Conservation (phyloP, 2,888 invertebrate species). For the Alcis repandata region DNA sequence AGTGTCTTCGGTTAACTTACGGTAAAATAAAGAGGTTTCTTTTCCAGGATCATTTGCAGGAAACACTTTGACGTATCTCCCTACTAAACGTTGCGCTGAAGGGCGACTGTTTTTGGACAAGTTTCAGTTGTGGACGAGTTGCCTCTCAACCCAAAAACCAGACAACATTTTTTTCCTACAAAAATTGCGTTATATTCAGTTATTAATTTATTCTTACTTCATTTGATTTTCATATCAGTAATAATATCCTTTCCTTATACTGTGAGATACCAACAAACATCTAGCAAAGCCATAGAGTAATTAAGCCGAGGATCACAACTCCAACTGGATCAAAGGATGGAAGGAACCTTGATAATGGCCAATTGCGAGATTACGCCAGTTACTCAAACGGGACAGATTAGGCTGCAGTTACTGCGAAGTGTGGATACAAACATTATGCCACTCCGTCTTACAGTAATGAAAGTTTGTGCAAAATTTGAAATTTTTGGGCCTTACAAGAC, state of each 20-base stretch:
- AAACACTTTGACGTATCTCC: no score
- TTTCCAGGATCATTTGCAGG: no score
- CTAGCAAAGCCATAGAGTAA: conserved; percentile 14
- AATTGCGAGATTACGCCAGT: conserved; percentile 58
- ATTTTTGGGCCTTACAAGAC: no score
- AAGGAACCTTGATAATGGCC: conserved; percentile 56
- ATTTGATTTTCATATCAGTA: conserved; percentile 3
- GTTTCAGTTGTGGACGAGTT: no score
- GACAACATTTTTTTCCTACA: no score
- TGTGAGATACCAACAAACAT: conserved; percentile 14
- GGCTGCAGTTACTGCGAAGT: conserved; percentile 12
- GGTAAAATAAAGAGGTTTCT: no score
- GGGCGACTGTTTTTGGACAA: no score
- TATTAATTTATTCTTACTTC: not conserved
- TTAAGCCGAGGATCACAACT: conserved; percentile 25
- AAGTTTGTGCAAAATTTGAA: not conserved
- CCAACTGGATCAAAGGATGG: conserved; percentile 41
- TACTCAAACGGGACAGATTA: conserved; percentile 44
- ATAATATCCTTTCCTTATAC: no score
- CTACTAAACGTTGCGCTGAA: no score
- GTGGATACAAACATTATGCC: conserved; percentile 13
- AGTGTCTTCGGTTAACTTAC: no score
- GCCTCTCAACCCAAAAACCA: no score
- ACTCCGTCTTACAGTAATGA: not conserved
- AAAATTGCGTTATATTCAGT: no score